phyloP scores from a whole-genome alignment of 2,888 invertebrate species.

The Drosophila bunnanda region DNA sequence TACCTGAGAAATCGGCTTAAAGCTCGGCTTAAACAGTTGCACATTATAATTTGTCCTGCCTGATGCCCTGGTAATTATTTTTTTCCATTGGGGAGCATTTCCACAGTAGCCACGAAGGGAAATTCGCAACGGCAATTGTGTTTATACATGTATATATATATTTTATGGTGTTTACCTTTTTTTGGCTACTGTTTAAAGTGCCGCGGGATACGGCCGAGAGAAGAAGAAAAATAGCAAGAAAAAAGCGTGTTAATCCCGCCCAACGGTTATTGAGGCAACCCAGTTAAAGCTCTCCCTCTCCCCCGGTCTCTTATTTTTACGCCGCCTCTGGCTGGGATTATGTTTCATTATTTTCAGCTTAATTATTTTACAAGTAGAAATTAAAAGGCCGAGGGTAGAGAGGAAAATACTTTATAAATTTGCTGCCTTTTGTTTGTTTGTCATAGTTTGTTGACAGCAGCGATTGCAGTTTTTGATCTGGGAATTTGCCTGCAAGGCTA shows the following conservation, averaged over 20 bases:
- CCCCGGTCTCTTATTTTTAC: conserved; percentile 5
- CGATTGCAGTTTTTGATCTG: conserved; percentile 54
- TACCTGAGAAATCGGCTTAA: conserved; percentile 1
- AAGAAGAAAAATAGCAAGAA: conserved; percentile 5
- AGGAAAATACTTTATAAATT: conserved; percentile 36
- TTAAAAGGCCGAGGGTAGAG: conserved; percentile 24
- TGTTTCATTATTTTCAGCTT: conserved; percentile 73
- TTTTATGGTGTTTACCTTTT: conserved; percentile 26
- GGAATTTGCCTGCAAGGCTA: conserved; percentile 24
- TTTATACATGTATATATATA: not conserved
- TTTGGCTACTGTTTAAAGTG: conserved; percentile 44
- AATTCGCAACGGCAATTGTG: conserved; percentile 27
- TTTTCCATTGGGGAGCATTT: conserved; percentile 9
- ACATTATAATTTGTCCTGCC: conserved; percentile 25
- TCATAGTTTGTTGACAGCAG: conserved; percentile 56
- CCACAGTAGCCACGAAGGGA: conserved; percentile 12
- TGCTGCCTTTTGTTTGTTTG: conserved; percentile 36
- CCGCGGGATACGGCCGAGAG: conserved; percentile 12
- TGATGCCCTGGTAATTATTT: conserved; percentile 31
- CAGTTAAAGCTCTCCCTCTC: conserved; percentile 49
- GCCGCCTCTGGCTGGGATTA: conserved; percentile 57
- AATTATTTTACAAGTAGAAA: conserved; percentile 70
- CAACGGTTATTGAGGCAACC: conserved; percentile 73
- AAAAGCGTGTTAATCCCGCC: conserved; percentile 70
- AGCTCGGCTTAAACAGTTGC: conserved; percentile 13